These are phyloP conservation scores for Sinodicranocentrus sp. DNA, from an alignment of 2,888 invertebrate species.

Conservation along the genomic window DNA sequence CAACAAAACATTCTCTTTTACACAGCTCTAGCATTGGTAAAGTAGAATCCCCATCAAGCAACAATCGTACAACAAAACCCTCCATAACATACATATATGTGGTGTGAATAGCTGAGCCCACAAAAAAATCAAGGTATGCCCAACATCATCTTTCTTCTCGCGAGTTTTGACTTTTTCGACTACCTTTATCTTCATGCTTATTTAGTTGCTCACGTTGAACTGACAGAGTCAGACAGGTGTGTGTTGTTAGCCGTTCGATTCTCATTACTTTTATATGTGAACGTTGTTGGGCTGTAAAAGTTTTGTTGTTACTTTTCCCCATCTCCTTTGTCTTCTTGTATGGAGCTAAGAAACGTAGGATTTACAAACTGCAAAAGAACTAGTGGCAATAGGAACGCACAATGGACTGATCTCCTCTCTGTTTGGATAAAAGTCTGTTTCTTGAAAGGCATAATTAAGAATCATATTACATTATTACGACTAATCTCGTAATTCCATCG, in stretches of 20 bases:
- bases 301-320: not conserved
- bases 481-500: too few relatives aligned
- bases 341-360: too few relatives aligned
- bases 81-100: too few relatives aligned
- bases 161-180: conserved; percentile 49
- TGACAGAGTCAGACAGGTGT: conserved; percentile 55
- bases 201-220: conserved; percentile 57
- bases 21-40: not conserved
- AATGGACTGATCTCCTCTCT: too few relatives aligned
- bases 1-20: not conserved
- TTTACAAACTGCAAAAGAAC: too few relatives aligned
- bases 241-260: not conserved
- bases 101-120: conserved; percentile 6
- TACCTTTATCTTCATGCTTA: conserved; percentile 57
- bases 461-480: too few relatives aligned
- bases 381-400: too few relatives aligned
- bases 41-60: conserved; percentile 7
- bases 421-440: too few relatives aligned
- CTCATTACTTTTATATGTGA: too few relatives aligned
- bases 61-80: conserved; percentile 4
- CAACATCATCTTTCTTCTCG: conserved; percentile 37
- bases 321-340: too few relatives aligned
- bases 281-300: too few relatives aligned
- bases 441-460: too few relatives aligned
- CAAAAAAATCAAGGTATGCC: conserved; percentile 52